These are phyloP conservation scores for Geopemphigus sp. DNA, from an alignment of 1,140 invertebrate genomes.

Conservation along the genomic window DNA sequence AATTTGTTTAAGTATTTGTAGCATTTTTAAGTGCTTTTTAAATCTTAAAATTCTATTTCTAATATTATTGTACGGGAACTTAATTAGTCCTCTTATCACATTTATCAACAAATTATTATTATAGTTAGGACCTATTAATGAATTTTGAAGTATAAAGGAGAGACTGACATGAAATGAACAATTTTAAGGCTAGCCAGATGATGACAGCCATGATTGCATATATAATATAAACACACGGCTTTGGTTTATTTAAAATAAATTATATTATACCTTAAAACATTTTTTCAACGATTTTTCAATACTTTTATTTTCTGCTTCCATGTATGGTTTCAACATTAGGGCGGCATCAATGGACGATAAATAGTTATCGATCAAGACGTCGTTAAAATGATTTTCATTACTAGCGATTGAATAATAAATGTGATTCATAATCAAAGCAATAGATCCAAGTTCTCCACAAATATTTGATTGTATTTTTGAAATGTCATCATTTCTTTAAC, in stretches of 20 bases:
- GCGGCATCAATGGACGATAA: conserved; percentile 30
- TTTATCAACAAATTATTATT: no score
- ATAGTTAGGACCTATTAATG: no score
- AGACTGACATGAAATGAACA: no score
- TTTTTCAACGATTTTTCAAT: conserved; percentile 24
- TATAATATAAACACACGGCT: no score
- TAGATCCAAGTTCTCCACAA: conserved; percentile 22
- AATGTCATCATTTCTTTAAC: conserved; percentile 30
- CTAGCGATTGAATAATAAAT: background rate
- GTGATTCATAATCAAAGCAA: background rate
- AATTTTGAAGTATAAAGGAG: no score
- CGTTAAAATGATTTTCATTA: background rate
- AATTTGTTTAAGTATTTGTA: no score
- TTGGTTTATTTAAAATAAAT: background rate
- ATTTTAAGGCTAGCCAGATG: no score
- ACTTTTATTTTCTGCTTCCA: conserved; percentile 23
- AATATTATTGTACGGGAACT: no score
- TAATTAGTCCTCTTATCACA: no score
- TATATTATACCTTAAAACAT: conserved; percentile 20
- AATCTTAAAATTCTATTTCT: no score
- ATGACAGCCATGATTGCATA: no score
- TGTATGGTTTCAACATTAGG: conserved; percentile 28
- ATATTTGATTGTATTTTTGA: conserved; percentile 24
- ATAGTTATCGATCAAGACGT: conserved; percentile 18
- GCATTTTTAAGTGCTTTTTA: no score